These are phyloP conservation scores for Mesochorus sp. DNA, from an alignment of 2,888 invertebrate genomes.

Conservation along the genomic window DNA sequence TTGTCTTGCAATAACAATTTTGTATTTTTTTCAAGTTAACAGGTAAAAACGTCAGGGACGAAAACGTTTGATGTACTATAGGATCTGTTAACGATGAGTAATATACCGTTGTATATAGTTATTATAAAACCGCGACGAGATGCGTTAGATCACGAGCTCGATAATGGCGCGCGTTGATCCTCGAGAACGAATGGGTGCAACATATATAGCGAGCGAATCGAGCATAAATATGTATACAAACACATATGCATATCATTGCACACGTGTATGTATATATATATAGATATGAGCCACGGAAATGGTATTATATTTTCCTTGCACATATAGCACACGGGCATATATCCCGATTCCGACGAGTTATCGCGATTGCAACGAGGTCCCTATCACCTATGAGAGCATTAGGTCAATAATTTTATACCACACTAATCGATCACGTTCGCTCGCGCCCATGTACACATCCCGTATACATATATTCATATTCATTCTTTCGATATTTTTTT, in stretches of 20 bases:
- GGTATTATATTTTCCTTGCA: conserved; percentile 25
- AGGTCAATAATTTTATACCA: neutral
- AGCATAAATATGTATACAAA: neutral
- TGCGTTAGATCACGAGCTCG: conserved; percentile 28
- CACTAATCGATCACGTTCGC: neutral
- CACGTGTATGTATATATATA: too few relatives aligned
- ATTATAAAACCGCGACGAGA: conserved; percentile 31
- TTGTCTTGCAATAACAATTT: too few relatives aligned
- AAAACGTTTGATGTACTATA: neutral
- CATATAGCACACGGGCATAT: neutral
- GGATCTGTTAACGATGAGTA: conserved; percentile 46
- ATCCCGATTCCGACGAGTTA: neutral
- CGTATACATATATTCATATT: neutral
- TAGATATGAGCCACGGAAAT: conserved; percentile 5
- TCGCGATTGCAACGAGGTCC: neutral
- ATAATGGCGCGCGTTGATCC: conserved; percentile 37
- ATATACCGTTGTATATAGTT: conserved; percentile 21
- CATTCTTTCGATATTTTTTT: neutral
- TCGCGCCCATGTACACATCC: conserved; percentile 2
- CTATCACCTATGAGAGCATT: neutral
- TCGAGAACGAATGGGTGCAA: conserved; percentile 39
- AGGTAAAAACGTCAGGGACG: neutral
- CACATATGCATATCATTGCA: neutral
- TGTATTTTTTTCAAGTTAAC: too few relatives aligned
- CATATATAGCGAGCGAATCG: neutral